Conservation (phyloP, 2,797 vertebrate species). For the Melanotaenia nigrans region DNA sequence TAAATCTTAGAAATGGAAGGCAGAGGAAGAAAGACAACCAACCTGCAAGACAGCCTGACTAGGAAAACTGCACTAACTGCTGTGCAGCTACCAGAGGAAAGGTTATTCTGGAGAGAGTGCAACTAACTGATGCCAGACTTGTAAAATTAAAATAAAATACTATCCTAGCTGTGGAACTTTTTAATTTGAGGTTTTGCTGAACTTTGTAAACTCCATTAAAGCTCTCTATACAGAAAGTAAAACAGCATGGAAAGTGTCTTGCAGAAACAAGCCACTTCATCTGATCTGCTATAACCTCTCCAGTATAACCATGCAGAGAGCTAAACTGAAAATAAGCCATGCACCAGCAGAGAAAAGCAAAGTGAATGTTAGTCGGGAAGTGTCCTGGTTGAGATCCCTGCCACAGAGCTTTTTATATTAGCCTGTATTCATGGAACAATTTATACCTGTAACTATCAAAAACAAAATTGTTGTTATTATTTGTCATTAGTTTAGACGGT, state of each 20-base stretch:
- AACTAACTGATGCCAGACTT: background rate
- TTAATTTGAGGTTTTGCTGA: background rate
- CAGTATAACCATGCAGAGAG: background rate
- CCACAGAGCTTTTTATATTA: background rate
- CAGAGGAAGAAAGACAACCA: background rate
- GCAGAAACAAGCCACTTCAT: background rate
- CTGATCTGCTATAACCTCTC: background rate
- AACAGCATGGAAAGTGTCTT: background rate
- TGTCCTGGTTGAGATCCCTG: background rate
- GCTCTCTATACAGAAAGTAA: background rate
- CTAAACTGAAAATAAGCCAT: background rate
- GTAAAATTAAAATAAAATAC: conserved; percentile 1
- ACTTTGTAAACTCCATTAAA: background rate
- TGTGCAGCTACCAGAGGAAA: background rate
- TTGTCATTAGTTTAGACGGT: no score
- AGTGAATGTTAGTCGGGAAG: background rate
- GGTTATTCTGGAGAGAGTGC: background rate
- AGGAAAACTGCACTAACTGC: background rate
- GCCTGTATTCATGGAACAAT: background rate
- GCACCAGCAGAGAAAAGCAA: background rate
- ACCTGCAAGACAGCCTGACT: background rate
- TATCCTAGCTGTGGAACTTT: background rate
- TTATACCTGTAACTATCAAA: background rate
- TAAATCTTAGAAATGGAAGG: background rate
- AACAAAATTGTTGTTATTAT: no score